These are phyloP conservation scores for Parauchenoglanis ngamensis DNA, from an alignment of 2,797 vertebrate genomes.

Conservation along the genomic window DNA sequence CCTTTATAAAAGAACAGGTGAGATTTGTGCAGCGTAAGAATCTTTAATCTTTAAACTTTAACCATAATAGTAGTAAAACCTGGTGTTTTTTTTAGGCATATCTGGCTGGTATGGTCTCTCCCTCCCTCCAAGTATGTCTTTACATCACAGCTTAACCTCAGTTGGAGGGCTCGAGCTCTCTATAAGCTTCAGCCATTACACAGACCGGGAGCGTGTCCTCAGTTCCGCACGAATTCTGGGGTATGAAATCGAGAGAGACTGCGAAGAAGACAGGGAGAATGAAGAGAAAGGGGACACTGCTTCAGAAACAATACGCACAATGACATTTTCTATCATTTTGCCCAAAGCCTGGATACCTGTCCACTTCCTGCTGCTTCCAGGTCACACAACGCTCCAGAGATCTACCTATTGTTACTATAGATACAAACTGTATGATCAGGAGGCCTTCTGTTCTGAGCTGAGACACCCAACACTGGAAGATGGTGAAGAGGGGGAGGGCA, in stretches of 20 bases:
- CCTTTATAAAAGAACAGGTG: constrained; percentile 76
- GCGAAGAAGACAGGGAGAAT: constrained; percentile 48
- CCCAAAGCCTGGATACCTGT: constrained; percentile 87
- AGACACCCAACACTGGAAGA: constrained; percentile 75
- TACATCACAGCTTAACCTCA: constrained; percentile 64
- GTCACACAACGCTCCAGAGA: constrained; percentile 74
- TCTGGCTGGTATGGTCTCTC: constrained; percentile 89
- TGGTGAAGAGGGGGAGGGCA: constrained; percentile 46
- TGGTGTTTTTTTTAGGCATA: constrained; percentile 75
- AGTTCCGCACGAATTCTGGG: constrained; percentile 80
- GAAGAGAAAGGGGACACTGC: constrained; percentile 41
- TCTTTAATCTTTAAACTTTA: background rate
- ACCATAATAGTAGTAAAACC: background rate
- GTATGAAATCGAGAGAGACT: constrained; percentile 71
- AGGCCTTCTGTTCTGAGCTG: constrained; percentile 83
- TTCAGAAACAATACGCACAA: constrained; percentile 47
- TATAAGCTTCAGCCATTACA: constrained; percentile 79
- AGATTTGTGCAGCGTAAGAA: background rate
- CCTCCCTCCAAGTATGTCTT: constrained; percentile 63
- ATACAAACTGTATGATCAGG: constrained; percentile 85
- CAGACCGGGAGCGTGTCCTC: constrained; percentile 83
- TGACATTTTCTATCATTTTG: constrained; percentile 76
- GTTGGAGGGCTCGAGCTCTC: constrained; percentile 90
- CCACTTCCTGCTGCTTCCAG: constrained; percentile 80
- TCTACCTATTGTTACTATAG: constrained; percentile 89